These are phyloP conservation scores for Trididemnum miniatum DNA, from an alignment of 23 tunicate species.

Conservation along the genomic window DNA sequence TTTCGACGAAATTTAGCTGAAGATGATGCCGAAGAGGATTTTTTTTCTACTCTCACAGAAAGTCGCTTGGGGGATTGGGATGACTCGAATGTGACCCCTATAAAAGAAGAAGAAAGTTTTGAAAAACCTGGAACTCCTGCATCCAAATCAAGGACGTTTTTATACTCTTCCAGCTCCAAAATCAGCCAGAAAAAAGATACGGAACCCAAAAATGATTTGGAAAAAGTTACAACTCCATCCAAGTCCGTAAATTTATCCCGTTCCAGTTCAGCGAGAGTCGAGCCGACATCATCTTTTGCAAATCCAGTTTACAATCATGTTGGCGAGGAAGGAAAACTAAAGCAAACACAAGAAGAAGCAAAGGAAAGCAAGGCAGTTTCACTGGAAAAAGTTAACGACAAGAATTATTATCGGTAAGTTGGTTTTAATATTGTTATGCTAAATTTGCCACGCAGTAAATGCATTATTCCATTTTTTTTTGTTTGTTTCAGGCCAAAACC, in stretches of 20 bases:
- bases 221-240: background rate
- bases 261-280: background rate
- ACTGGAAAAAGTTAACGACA: slow-evolving; percentile 1
- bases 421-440: no score
- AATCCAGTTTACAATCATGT: background rate
- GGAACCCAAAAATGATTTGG: background rate
- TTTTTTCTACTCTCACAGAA: slow-evolving; percentile 8
- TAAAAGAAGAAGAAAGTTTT: background rate
- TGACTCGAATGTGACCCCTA: background rate
- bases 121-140: background rate
- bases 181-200: background rate
- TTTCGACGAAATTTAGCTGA: slow-evolving; percentile 39
- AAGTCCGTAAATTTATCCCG: background rate
- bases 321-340: background rate
- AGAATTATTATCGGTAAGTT: slow-evolving; percentile 13
- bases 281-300: background rate
- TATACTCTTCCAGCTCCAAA: background rate
- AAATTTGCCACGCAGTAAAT: no score
- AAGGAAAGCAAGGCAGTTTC: background rate
- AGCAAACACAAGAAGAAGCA: background rate
- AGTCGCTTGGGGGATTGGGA: slow-evolving; percentile 16
- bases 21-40: slow-evolving; percentile 18
- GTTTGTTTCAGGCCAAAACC: background rate
- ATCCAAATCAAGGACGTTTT: no score
- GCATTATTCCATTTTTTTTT: no score